Base-by-base conservation (phyloP, 2,797 vertebrate genomes). In the Coregonus sp. region DNA sequence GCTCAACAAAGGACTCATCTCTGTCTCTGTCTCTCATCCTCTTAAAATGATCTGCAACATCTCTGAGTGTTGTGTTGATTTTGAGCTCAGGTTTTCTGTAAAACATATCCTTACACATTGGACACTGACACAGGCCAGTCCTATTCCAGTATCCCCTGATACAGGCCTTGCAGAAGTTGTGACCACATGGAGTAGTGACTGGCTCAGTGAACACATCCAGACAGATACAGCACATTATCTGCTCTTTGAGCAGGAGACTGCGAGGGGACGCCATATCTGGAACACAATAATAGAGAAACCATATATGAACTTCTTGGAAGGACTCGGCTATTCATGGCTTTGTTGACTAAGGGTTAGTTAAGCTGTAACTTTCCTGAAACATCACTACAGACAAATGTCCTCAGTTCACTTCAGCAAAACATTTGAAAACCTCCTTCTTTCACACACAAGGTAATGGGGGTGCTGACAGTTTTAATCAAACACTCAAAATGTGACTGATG, bases 81-180 rank as follows among this genome's bases (percentile, higher is more conserved):
- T 20, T n/a, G 7, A 61, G n/a, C 6, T 61, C 1, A 2, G 59
- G n/a, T 15, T n/a, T 20, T 20, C n/a, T 7, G n/a, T 3, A n/a
- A 61, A 61, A 61, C 59, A 61, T 6, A 7, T 2, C 1, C 6
- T 61, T 61, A 61, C 59, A 61, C n/a, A 61, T n/a, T 20, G 59
- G 59, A 61, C 59, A 61, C 9, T 61, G n/a, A 7, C n/a, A 61
- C 14, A 61, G 18, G 59, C 9, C 59, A 25, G n/a, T 25, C n/a
- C 0, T 25, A 20, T 61, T 20, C 59, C 59, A 61, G 59, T 61
- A 61, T 61, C 59, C n/a, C 1, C 14, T 61, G 59, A 61, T 25
- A 61, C 59, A 61, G 59, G n/a, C 59, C 59, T 7, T 61, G 59
- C 59, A 61, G 59, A 61, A 61, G 59, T 61, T 61, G 20, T 61